These are phyloP conservation scores for Anniella stebbinsi DNA, from an alignment of 2,797 vertebrate species.

Conservation along the genomic window DNA sequence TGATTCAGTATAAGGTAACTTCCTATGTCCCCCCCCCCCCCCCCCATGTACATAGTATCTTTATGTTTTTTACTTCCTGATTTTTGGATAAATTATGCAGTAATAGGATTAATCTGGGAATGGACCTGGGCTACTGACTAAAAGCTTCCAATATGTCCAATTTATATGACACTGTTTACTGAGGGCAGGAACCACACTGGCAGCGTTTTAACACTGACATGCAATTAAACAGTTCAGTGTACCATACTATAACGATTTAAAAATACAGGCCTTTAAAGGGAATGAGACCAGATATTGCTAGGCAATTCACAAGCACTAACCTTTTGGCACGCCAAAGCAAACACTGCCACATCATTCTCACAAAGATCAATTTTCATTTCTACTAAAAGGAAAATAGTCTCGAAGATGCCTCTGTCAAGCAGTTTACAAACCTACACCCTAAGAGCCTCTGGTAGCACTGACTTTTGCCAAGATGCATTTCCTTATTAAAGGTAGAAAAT, in stretches of 20 bases:
- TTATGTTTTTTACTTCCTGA: neutral
- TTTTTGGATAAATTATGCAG: neutral
- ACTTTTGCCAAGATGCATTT: neutral
- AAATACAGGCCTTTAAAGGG: neutral
- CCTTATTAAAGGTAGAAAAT: neutral
- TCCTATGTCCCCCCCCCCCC: no score
- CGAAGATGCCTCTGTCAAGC: neutral
- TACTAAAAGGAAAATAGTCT: neutral
- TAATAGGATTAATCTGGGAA: neutral
- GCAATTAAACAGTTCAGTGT: neutral
- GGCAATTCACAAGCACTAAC: neutral
- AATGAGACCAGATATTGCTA: neutral
- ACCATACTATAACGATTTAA: conserved; percentile 2
- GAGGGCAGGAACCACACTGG: neutral
- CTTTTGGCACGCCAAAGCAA: neutral
- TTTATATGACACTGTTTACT: conserved; percentile 11
- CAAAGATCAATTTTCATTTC: neutral
- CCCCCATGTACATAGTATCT: no score
- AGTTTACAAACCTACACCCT: neutral
- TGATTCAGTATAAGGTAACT: no score
- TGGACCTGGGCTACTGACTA: neutral
- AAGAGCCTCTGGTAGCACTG: neutral
- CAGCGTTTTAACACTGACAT: neutral
- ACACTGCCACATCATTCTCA: neutral
- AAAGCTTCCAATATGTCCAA: neutral